Base-by-base conservation (phyloP, 2,113 vertebrate genomes). In the Athene noctua region DNA sequence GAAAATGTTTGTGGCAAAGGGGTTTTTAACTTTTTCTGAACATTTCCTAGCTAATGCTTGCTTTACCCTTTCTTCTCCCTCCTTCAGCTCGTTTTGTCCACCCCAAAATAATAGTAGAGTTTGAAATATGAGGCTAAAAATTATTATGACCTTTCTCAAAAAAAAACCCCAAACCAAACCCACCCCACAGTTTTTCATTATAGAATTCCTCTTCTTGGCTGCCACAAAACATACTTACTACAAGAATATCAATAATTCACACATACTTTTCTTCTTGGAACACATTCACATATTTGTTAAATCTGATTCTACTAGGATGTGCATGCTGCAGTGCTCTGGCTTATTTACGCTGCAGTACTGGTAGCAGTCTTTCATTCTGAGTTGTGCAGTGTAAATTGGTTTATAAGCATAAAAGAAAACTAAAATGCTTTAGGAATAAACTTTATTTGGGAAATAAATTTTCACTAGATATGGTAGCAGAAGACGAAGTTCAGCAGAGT, bases 231-330 rank as follows among this genome's bases (percentile, higher is more conserved):
- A 30, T 51, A 10, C 94, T 96, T 89, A 46, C 58, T 88, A 36
- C 44, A 61, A 38, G 61, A 80, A 73, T 95, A 77, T 68, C 95
- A 47, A 63, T 58, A 88, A 92, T 95, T 97, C 91, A 91, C 82
- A 89, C 18, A 1, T 74, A 21, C 46, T 82, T 80, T 91, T 90
- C 66, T 68, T 94, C 71, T 93, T 87, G 80, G 40, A 88, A 54
- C 71, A 79, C 25, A 96, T 97, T 94, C 97, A 59, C 96, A 80
- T 97, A 90, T 96, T 97, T 97, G 96, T 97, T 97, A 96, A 93
- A 92, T 87, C 61, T 70, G 22, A n/a, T 85, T 92, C 81, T 91
- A 27, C 46, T 75, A 91, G 62, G 51, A 34, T 62, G 29, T 36
- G 27, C 2, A 3, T 7, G 11, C 44, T 85, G 49, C 52, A 57